Evolutionary conservation across 2,888 invertebrate species (phyloP).

Genomic region (Clostera curtula): DNA sequence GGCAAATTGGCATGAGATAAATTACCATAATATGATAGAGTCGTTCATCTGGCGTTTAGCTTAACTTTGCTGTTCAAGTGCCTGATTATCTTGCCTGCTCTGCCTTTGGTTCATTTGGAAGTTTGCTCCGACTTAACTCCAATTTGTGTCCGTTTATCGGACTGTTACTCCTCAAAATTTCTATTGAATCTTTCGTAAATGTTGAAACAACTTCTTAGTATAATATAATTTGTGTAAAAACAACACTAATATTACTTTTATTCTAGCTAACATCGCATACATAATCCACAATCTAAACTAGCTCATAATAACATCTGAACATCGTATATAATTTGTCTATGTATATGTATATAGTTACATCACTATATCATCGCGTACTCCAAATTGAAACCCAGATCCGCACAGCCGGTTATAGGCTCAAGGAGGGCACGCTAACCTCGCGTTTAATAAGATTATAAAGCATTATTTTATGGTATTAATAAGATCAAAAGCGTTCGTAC

Average conservation of each 20-base stretch:
- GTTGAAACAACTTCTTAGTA: constrained; percentile 5
- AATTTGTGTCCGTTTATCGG: constrained; percentile 30
- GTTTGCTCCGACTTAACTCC: constrained; percentile 33
- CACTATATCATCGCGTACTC: constrained; percentile 37
- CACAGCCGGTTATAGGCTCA: constrained; percentile 40
- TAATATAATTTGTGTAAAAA: too few species aligned
- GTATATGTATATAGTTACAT: constrained; percentile 18
- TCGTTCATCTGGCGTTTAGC: constrained; percentile 70
- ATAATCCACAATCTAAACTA: too few species aligned
- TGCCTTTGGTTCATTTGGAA: constrained; percentile 66
- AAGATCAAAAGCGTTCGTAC: constrained; percentile 82
- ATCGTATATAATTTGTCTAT: too few species aligned
- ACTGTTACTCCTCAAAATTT: constrained; percentile 4
- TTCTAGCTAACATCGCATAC: too few species aligned
- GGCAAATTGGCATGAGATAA: constrained; percentile 66
- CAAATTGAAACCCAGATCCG: constrained; percentile 56
- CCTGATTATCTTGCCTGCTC: constrained; percentile 62
- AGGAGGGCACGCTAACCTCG: constrained; percentile 77
- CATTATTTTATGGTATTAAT: constrained; percentile 85
- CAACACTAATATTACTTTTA: too few species aligned
- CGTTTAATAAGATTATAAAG: constrained; percentile 84
- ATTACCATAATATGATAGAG: constrained; percentile 68
- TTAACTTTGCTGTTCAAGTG: constrained; percentile 50
- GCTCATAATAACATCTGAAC: too few species aligned
- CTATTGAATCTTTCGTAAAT: constrained; percentile 7